Evolutionary conservation across 2,113 vertebrate genomes (phyloP).

Genomic region (Mirza zaza): DNA sequence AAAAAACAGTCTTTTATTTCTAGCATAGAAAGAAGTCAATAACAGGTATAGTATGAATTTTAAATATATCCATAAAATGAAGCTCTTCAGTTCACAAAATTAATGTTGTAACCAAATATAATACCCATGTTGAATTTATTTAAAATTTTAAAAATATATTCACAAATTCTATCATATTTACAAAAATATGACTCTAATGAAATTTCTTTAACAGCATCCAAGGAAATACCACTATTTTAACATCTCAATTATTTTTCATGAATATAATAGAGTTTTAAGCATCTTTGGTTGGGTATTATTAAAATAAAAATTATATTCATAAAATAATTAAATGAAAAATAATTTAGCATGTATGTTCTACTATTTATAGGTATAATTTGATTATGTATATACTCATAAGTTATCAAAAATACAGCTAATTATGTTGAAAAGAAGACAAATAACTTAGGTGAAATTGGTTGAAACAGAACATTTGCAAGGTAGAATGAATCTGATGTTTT

Average conservation of each 20-base stretch:
- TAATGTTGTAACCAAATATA: constrained; percentile 22
- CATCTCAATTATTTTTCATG: constrained; percentile 24
- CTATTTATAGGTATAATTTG: not conserved
- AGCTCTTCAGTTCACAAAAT: constrained; percentile 60
- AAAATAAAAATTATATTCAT: constrained; percentile 47
- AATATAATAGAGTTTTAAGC: constrained; percentile 31
- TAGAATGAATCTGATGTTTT: constrained; percentile 41
- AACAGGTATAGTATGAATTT: not conserved
- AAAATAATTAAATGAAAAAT: constrained; percentile 42
- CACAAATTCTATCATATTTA: constrained; percentile 42
- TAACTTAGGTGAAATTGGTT: constrained; percentile 50
- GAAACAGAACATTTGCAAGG: constrained; percentile 52
- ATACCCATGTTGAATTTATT: not conserved
- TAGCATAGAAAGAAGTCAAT: not conserved
- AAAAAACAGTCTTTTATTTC: constrained; percentile 7
- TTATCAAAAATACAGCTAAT: constrained; percentile 40
- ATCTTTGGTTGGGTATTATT: constrained; percentile 42
- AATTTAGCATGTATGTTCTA: not conserved
- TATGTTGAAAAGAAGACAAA: constrained; percentile 29
- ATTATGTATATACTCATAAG: constrained; percentile 23
- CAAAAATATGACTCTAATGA: constrained; percentile 31
- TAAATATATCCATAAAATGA: constrained; percentile 31
- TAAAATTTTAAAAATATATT: constrained; percentile 33
- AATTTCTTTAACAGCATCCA: not conserved
- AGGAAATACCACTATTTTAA: not conserved